Evolutionary conservation across 1,140 invertebrate genomes (phyloP).

Genomic region (Coelopa frigida): DNA sequence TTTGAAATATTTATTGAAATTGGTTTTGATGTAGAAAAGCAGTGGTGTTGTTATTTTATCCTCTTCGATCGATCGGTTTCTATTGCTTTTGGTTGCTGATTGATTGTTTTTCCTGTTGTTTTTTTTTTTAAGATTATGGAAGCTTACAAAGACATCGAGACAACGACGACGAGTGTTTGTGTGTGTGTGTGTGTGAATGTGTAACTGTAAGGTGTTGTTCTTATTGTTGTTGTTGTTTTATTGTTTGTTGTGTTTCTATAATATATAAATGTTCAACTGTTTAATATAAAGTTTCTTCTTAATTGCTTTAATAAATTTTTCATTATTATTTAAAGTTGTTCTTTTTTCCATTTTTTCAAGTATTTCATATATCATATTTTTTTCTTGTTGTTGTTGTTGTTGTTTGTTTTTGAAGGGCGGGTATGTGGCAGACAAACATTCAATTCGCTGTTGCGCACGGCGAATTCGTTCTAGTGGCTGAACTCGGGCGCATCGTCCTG

Average conservation of each 20-base stretch:
- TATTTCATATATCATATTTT: conserved; percentile 8
- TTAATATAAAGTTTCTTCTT: no score
- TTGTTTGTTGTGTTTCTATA: conserved; percentile 5
- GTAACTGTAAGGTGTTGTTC: conserved; percentile 3
- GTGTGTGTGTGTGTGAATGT: conserved; percentile 8
- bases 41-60: no score
- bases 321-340: conserved; percentile 1
- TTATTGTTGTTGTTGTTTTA: conserved; percentile 7
- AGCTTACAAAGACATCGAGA: no score
- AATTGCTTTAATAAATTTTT: conserved; percentile 1
- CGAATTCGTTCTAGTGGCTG: conserved; percentile 33
- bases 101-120: no score
- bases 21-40: no score
- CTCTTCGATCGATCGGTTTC: no score
- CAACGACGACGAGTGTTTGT: no score
- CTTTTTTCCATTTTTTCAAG: conserved; percentile 1
- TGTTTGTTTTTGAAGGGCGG: conserved; percentile 43
- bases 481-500: conserved; percentile 68
- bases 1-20: no score
- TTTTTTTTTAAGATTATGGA: no score
- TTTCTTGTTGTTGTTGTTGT: conserved; percentile 7
- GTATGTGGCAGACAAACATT: conserved; percentile 46
- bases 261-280: not conserved
- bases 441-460: conserved; percentile 14
- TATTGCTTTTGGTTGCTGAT: no score